phyloP scores from a whole-genome alignment of 2,113 vertebrate genomes.

The Petromus typicus region DNA sequence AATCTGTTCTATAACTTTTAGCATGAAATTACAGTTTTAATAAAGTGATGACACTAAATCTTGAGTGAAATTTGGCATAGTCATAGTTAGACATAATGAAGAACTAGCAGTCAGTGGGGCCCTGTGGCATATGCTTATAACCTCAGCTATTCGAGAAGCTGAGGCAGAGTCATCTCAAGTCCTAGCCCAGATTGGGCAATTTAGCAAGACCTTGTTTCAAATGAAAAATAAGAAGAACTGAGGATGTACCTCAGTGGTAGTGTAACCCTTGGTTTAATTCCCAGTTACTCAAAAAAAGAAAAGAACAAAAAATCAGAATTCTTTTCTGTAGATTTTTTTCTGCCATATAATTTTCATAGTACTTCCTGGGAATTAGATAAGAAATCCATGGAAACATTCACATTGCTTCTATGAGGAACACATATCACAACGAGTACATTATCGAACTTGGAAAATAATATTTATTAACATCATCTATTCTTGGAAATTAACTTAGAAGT shows the following conservation, averaged over 20 bases:
- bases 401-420: background rate
- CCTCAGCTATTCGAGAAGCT: background rate
- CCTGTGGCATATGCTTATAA: background rate
- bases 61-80: background rate
- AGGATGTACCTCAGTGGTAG: background rate
- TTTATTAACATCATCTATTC: constrained; percentile 8
- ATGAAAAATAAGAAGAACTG: background rate
- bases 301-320: background rate
- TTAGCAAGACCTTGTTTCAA: background rate
- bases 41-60: constrained; percentile 18
- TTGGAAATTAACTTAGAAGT: constrained; percentile 2
- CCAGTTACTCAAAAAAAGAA: background rate
- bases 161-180: background rate
- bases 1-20: background rate
- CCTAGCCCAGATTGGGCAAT: background rate
- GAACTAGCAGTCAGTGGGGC: background rate
- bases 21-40: constrained; percentile 8
- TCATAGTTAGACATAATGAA: background rate
- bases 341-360: background rate
- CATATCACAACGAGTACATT: background rate
- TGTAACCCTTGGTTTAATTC: background rate
- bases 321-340: constrained; percentile 38
- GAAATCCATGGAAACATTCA: background rate
- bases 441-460: constrained; percentile 25
- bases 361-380: background rate